Evolutionary conservation across 2,888 invertebrate genomes (phyloP).

Genomic region (Metacarcinus magister): DNA sequence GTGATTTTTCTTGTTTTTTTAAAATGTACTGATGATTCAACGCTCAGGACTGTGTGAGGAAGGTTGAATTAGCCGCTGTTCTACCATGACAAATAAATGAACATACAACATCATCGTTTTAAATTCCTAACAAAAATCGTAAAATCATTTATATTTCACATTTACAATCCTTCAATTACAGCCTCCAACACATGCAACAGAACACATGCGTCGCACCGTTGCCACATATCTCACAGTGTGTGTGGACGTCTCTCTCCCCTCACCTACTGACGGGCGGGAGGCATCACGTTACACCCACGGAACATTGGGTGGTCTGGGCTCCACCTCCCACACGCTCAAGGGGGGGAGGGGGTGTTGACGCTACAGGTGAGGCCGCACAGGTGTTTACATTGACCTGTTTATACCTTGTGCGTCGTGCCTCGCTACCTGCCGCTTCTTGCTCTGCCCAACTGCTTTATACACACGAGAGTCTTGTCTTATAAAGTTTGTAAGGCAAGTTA

Average conservation of each 20-base stretch:
- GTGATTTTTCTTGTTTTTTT: not conserved
- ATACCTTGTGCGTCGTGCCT: not conserved
- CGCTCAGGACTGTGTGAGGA: not conserved
- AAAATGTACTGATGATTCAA: not conserved
- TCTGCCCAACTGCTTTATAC: not conserved
- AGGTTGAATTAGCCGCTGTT: not conserved
- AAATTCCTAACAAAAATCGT: not conserved
- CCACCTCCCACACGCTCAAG: not conserved
- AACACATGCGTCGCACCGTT: not conserved
- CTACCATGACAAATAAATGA: not conserved
- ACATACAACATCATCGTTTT: not conserved
- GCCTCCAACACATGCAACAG: not conserved
- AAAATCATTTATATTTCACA: not conserved
- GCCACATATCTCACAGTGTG: not conserved
- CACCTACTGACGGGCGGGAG: not conserved
- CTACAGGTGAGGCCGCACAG: not conserved
- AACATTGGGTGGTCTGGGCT: slow-evolving; percentile 2
- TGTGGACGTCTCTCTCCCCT: not conserved
- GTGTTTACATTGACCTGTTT: slow-evolving; percentile 28
- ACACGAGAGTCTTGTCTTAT: not conserved
- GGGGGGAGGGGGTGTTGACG: not conserved
- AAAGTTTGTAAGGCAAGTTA: not conserved
- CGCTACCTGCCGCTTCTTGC: not conserved
- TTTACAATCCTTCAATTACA: not conserved
- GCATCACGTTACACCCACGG: not conserved